Evolutionary conservation across 2,888 invertebrate species (phyloP), one percentile per base, ranked within the genome.

Genomic region (Eledone cirrhosa): DNA sequence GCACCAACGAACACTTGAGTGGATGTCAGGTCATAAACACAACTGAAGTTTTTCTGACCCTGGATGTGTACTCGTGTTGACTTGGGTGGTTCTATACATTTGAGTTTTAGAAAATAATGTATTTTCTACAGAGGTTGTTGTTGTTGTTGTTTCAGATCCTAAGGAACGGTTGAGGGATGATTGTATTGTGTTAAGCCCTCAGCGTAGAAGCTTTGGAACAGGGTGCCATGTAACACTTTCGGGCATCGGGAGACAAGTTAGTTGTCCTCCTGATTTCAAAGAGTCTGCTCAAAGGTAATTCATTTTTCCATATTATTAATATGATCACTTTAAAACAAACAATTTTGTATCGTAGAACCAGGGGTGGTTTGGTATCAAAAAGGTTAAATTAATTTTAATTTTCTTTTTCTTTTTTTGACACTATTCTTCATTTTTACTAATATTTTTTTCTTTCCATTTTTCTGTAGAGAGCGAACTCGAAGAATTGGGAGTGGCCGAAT

Each of bases 401-500:
- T 29, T 29, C 5, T 29, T 53, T 78, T 33, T 69, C 53, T 24
- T 79, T 27, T 41, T 48, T 47, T 77, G 77, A 22, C 74, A 79
- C 27, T 72, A 29, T 77, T 11, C 29, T 13, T 69, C 29, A 7
- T 59, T 75, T n/a, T 27, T 27, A 48, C 27, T 13, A 47, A 53
- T 22, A 24, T 24, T 24, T 63, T 8, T 29, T 67, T 11, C 19
- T 29, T 7, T 74, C 1, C 33, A 7, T 41, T 48, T 24, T 75
- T 0, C 11, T 19, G 24, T 14, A 47, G 75, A 29, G 75, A 75
- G 27, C 75, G 75, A 48, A 48, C 81, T 79, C 41, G 90, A 47
- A 94, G 96, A 74, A 96, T 96, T 87, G 96, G 96, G 8, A 96
- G 96, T 86, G 96, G 97, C 0, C 94, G 97, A 16, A 94, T 97